Evolutionary conservation across 2,113 vertebrate species (phyloP), one percentile per base, ranked within the genome.

Genomic region (Syngnathus floridae): DNA sequence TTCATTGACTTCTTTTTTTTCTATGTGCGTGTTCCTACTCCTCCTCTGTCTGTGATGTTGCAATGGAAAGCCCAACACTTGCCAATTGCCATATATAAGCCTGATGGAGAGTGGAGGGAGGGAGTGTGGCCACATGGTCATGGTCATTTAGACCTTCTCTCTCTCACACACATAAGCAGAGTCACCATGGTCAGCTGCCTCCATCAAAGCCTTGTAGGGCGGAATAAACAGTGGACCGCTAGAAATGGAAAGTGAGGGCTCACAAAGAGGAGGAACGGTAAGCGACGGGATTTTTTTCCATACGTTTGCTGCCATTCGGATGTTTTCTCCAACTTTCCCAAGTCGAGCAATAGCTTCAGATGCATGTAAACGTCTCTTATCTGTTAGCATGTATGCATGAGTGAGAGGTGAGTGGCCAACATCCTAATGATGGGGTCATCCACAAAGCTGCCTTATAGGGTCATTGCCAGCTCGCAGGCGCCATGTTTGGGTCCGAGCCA

Each of bases 381-480:
- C 49, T 40, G 10, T 70, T 64, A 67, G 37, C 56, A n/a, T n/a
- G 46, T 48, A 48, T 66, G 22, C 17, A 63, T 26, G 64, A 40
- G 71, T 80, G 52, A 4, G 55, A 59, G 77, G 75, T 85, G 63
- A 43, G 12, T 1, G 21, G 73, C 60, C 79, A 69, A 83, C 67
- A 61, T 58, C 43, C 68, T 35, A 3, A 57, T 76, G 76, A 81
- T 68, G 26, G 62, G 49, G 81, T 79, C 66, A 74, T 59, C 22
- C 70, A 67, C 83, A 73, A 87, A 87, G 66, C 73, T 36, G 57
- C 86, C 86, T 86, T 88, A 80, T 87, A 85, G 81, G 82, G 86
- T 74, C 54, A 74, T 84, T 26, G 37, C 67, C 75, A 67, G 75
- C 64, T 56, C 56, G 66, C 65, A 60, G 5, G 70, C 67, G 62